Conservation (phyloP, 2,888 invertebrate genomes). For the Aphodius sticticus region DNA sequence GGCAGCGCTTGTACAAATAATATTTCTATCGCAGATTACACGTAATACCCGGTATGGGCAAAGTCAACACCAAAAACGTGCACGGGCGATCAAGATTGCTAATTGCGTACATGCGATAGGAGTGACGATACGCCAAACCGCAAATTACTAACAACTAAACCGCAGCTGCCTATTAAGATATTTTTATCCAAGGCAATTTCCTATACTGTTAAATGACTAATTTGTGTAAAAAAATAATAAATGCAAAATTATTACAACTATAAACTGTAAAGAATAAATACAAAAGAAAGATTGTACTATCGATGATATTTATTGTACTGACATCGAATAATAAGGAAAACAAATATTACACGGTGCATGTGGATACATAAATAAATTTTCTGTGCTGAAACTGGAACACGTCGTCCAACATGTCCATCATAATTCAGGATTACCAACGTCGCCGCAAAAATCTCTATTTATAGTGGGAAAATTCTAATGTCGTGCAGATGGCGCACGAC, state of each 20-base stretch:
- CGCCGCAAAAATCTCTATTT: constrained; percentile 51
- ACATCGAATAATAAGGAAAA: no score
- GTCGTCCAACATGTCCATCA: constrained; percentile 48
- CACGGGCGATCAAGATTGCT: not conserved
- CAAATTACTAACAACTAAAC: not conserved
- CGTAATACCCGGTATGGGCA: not conserved
- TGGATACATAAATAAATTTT: not conserved
- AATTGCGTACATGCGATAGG: not conserved
- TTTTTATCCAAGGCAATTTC: not conserved
- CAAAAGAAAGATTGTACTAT: no score
- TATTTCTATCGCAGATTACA: not conserved
- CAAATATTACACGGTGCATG: not conserved
- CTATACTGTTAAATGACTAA: not conserved
- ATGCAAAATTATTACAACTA: no score
- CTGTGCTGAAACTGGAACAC: constrained; percentile 31
- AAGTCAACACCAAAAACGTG: not conserved
- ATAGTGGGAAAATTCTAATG: constrained; percentile 57
- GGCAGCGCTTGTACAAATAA: not conserved
- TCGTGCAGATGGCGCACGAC: constrained; percentile 51
- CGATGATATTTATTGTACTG: no score
- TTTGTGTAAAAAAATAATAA: not conserved
- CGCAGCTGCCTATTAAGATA: not conserved
- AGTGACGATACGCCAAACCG: not conserved
- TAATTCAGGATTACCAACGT: constrained; percentile 57
- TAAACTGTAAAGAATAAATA: no score